These are phyloP conservation scores for Lepidotrigona ventralis DNA, from an alignment of 1,140 invertebrate species.

Conservation along the genomic window DNA sequence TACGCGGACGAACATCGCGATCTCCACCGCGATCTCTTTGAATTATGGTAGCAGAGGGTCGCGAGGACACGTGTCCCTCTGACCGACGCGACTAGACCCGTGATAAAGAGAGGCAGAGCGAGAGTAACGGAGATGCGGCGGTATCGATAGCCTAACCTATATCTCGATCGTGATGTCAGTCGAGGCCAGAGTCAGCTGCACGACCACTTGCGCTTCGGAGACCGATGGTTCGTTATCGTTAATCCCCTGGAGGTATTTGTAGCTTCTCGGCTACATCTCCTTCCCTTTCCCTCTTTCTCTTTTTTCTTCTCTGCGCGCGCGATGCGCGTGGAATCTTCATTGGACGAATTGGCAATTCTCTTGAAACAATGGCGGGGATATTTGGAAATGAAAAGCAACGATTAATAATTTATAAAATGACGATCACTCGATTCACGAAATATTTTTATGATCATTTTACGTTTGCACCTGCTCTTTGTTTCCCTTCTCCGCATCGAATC, in stretches of 20 bases:
- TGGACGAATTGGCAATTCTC: too few species aligned
- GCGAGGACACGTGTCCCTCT: background rate
- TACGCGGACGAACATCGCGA: slow-evolving; percentile 32
- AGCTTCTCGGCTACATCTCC: too few species aligned
- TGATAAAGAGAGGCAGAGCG: background rate
- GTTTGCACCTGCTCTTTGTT: too few species aligned
- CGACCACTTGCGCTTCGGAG: slow-evolving; percentile 51
- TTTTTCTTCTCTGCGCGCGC: too few species aligned
- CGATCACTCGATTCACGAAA: too few species aligned
- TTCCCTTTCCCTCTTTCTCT: too few species aligned
- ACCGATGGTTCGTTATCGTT: slow-evolving; percentile 47
- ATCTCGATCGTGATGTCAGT: slow-evolving; percentile 49
- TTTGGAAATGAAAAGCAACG: too few species aligned
- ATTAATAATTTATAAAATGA: too few species aligned
- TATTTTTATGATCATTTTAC: too few species aligned
- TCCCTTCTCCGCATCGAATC: too few species aligned
- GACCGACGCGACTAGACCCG: slow-evolving; percentile 27
- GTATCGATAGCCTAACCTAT: slow-evolving; percentile 46
- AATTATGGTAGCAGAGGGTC: slow-evolving; percentile 47
- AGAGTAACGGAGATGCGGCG: slow-evolving; percentile 32
- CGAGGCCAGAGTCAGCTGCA: slow-evolving; percentile 22
- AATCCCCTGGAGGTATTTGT: background rate
- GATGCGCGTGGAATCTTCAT: too few species aligned
- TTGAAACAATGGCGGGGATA: too few species aligned
- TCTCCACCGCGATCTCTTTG: slow-evolving; percentile 25